phyloP scores from a whole-genome alignment of 1,140 invertebrate genomes.

The Anoplolepis gracilipes region DNA sequence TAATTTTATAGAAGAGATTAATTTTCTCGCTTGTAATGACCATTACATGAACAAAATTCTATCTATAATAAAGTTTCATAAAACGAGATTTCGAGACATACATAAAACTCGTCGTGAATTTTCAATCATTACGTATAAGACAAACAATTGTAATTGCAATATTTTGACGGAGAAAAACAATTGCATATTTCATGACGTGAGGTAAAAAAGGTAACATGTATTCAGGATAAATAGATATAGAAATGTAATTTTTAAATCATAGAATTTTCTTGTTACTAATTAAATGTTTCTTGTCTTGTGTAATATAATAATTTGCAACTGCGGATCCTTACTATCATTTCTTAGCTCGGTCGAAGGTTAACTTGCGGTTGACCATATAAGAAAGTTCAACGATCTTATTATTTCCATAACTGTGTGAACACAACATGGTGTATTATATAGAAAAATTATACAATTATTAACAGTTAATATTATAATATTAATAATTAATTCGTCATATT shows the following conservation, averaged over 20 bases:
- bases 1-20: background rate
- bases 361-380: background rate
- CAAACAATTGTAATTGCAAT: background rate
- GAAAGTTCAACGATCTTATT: conserved; percentile 23
- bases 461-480: background rate
- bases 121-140: background rate
- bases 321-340: background rate
- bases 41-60: background rate
- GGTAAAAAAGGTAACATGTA: conserved; percentile 1
- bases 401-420: conserved; percentile 11
- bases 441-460: conserved; percentile 27
- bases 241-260: background rate
- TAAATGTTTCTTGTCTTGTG: background rate
- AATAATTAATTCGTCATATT: background rate
- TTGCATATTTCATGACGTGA: background rate
- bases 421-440: background rate
- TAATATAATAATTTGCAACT: conserved; percentile 17
- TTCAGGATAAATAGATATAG: conserved; percentile 4
- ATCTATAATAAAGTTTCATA: conserved; percentile 1
- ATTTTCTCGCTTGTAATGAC: background rate
- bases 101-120: background rate
- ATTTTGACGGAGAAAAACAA: background rate
- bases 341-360: conserved; percentile 23
- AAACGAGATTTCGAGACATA: background rate
- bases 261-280: background rate